Percentiles rank a stretch among this genome's conserved stretches.
These are phyloP conservation scores for Diarsia mendica DNA, from an alignment of 2,888 invertebrate species.

Conservation along the genomic window DNA sequence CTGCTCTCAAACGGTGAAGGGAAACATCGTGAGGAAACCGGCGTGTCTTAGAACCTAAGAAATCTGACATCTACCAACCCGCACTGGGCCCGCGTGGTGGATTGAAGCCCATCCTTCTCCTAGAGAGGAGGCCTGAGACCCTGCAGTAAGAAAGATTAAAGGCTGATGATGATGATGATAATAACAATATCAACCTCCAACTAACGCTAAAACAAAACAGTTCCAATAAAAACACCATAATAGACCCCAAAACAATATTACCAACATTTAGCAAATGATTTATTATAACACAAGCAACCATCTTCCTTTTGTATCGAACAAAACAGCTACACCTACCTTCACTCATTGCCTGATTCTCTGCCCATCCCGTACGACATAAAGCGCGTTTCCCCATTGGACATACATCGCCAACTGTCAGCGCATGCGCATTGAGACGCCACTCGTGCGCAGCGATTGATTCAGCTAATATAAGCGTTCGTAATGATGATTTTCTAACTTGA, in stretches of 20 bases:
- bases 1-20: no score
- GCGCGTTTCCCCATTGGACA: conserved; percentile 55
- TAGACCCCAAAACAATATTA: neutral
- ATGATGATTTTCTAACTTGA: conserved; percentile 70
- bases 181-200: neutral
- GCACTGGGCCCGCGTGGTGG: no score
- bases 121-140: no score
- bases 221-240: neutral
- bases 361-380: conserved; percentile 48
- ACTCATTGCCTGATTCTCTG: conserved; percentile 32
- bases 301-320: conserved; percentile 26
- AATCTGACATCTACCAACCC: no score
- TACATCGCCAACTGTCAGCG: conserved; percentile 69
- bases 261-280: neutral
- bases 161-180: no score
- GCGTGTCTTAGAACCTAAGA: no score
- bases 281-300: conserved; percentile 4
- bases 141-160: no score
- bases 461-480: conserved; percentile 74
- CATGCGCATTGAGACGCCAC: conserved; percentile 68
- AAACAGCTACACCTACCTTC: conserved; percentile 33
- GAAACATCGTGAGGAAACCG: no score
- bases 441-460: conserved; percentile 77
- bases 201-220: neutral
- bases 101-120: no score